Conservation (phyloP, 2,797 vertebrate genomes). For the Margarornis squamiger region DNA sequence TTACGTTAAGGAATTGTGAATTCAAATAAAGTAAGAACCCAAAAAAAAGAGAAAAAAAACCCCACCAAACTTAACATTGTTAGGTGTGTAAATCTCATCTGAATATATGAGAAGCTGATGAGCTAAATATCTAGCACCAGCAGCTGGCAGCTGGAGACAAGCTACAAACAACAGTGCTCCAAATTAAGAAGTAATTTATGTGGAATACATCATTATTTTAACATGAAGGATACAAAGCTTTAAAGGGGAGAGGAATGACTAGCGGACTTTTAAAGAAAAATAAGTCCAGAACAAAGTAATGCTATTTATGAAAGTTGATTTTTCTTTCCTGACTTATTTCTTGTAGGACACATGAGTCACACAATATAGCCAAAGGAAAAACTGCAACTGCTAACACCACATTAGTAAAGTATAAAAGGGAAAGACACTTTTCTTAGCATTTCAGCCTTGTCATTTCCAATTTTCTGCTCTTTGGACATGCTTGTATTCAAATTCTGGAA, state of each 20-base stretch:
- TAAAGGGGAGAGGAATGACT: constrained; percentile 13
- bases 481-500: constrained; percentile 99
- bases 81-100: constrained; percentile 14
- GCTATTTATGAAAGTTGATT: constrained; percentile 67
- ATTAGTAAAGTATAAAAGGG: constrained; percentile 84
- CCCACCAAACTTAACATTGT: background rate
- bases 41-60: too few species aligned
- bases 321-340: constrained; percentile 68
- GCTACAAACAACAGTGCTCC: constrained; percentile 28
- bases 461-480: constrained; percentile 99
- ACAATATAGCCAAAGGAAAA: constrained; percentile 77
- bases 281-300: constrained; percentile 35
- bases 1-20: background rate
- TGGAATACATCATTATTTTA: constrained; percentile 47
- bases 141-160: constrained; percentile 42
- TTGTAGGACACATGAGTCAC: constrained; percentile 75
- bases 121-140: constrained; percentile 6
- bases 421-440: constrained; percentile 98
- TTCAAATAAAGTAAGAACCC: background rate
- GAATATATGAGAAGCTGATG: constrained; percentile 9
- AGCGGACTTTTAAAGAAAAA: constrained; percentile 51
- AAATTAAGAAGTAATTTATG: constrained; percentile 58
- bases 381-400: constrained; percentile 78
- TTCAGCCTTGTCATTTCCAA: constrained; percentile 99
- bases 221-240: constrained; percentile 36